Conservation (phyloP, 2,888 invertebrate species). For the Dryocosmus kuriphilus region DNA sequence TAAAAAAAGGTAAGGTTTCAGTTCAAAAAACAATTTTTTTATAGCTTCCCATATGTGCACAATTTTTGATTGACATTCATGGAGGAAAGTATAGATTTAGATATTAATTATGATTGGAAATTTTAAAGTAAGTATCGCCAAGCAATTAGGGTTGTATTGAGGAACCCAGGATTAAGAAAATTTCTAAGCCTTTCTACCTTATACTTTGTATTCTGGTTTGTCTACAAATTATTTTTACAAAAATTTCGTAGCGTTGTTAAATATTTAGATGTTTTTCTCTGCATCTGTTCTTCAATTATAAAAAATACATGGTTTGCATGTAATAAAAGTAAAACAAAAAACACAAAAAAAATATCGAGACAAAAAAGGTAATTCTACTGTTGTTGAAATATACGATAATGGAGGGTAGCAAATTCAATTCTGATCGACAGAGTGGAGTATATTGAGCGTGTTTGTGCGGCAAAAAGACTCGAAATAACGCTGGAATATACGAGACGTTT, state of each 20-base stretch:
- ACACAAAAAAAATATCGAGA: background rate
- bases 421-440: conserved; percentile 17
- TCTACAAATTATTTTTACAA: background rate
- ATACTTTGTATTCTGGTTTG: background rate
- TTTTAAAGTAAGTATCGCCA: no score
- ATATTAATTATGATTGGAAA: no score
- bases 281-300: background rate
- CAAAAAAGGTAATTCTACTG: background rate
- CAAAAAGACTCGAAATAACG: conserved; percentile 8
- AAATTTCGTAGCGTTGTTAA: background rate
- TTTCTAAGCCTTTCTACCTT: no score
- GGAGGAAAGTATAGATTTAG: no score
- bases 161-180: no score
- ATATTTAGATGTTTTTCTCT: background rate
- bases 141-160: no score
- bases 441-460: conserved; percentile 15
- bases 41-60: no score
- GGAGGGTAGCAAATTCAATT: conserved; percentile 3
- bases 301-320: background rate
- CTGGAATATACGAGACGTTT: conserved; percentile 26
- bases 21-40: no score
- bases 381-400: background rate
- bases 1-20: no score
- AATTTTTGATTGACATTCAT: no score
- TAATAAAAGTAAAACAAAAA: background rate